Evolutionary conservation across 1,140 invertebrate genomes (phyloP).

Genomic region (Lordiphosa stackelbergi): DNA sequence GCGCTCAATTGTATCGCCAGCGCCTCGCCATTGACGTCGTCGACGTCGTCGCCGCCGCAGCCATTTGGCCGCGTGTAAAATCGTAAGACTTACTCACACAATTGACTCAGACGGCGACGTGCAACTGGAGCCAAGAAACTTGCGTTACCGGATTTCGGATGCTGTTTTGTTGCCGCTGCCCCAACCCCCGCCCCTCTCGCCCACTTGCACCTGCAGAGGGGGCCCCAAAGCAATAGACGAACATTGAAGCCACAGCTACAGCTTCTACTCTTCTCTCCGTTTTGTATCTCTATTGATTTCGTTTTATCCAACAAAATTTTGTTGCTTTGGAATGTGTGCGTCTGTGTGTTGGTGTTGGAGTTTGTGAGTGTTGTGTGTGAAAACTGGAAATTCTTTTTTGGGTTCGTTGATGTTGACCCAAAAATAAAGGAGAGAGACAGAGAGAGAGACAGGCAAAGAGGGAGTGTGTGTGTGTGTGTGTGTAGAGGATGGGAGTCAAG

Average conservation of each 20-base stretch:
- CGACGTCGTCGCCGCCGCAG: slow-evolving; percentile 1
- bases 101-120: slow-evolving; percentile 38
- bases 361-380: slow-evolving; percentile 7
- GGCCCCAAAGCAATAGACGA: slow-evolving; percentile 15
- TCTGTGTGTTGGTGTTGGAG: slow-evolving; percentile 1
- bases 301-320: slow-evolving; percentile 48
- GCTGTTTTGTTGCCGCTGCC: slow-evolving; percentile 42
- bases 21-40: slow-evolving; percentile 30
- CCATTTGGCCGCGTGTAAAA: slow-evolving; percentile 46
- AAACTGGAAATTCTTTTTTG: slow-evolving; percentile 62
- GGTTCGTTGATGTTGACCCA: slow-evolving; percentile 51
- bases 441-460: neutral
- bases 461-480: neutral
- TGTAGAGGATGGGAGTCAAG: neutral
- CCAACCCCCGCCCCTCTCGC: neutral
- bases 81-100: slow-evolving; percentile 62
- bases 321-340: slow-evolving; percentile 53
- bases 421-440: slow-evolving; percentile 45
- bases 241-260: slow-evolving; percentile 28
- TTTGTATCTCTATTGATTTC: slow-evolving; percentile 55
- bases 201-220: slow-evolving; percentile 15
- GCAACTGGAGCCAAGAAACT: slow-evolving; percentile 58
- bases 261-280: slow-evolving; percentile 12
- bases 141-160: slow-evolving; percentile 72
- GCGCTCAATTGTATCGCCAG: slow-evolving; percentile 50